phyloP scores from a whole-genome alignment of 1,140 invertebrate genomes.

The Drosophila ohnishii region DNA sequence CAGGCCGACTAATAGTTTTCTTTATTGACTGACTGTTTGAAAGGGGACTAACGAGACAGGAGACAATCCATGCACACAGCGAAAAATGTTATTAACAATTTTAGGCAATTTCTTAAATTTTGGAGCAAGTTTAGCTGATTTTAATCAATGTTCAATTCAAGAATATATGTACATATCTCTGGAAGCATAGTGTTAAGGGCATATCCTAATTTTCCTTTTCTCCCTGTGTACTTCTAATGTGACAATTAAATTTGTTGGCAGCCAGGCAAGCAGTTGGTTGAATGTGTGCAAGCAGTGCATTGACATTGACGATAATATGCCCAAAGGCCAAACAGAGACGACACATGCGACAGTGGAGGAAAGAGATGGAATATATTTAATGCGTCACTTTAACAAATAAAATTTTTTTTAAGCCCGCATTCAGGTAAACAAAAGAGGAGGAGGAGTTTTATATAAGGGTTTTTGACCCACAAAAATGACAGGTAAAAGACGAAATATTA shows the following conservation, averaged over 20 bases:
- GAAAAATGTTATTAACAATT: constrained; percentile 6
- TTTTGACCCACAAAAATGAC: constrained; percentile 30
- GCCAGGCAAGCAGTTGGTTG: constrained; percentile 16
- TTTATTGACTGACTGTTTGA: constrained; percentile 52
- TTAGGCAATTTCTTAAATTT: not conserved
- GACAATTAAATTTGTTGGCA: constrained; percentile 68
- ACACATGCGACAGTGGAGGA: not conserved
- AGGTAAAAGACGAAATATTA: not conserved
- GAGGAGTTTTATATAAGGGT: constrained; percentile 22
- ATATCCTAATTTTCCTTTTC: not conserved
- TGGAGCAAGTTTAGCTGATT: too few relatives aligned
- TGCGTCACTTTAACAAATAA: constrained; percentile 17
- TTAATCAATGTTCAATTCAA: too few relatives aligned
- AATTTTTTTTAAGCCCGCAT: constrained; percentile 9
- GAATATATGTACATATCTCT: too few relatives aligned
- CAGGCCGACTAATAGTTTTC: constrained; percentile 69
- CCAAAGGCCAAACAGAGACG: constrained; percentile 22
- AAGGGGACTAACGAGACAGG: constrained; percentile 70
- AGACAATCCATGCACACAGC: constrained; percentile 35
- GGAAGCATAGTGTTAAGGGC: fast-evolving
- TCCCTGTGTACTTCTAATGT: constrained; percentile 45
- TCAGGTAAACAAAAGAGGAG: not conserved
- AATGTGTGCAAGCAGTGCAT: constrained; percentile 31
- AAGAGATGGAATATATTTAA: not conserved
- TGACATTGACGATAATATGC: constrained; percentile 33